Evolutionary conservation across 2,888 invertebrate species (phyloP).

Genomic region (Acrocyrtus sp.): DNA sequence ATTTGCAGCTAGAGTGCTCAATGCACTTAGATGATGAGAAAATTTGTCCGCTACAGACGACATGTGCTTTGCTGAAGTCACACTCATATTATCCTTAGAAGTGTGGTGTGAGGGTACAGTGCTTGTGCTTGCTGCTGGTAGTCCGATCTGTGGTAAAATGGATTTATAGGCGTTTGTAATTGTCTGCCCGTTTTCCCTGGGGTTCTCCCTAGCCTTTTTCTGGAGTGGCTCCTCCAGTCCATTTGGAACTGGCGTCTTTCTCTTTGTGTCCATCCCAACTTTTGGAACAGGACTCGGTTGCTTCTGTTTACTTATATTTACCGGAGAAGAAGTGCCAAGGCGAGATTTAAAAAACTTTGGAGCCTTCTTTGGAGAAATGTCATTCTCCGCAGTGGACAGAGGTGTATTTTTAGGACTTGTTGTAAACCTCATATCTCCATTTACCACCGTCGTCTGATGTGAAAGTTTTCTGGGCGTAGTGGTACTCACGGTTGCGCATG

Average conservation of each 20-base stretch:
- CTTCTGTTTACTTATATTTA: neutral
- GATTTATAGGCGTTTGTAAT: too few species aligned
- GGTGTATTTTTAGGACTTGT: conserved; percentile 43
- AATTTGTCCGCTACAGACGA: conserved; percentile 13
- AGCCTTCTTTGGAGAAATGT: conserved; percentile 48
- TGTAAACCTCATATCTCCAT: conserved; percentile 54
- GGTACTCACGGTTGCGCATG: neutral
- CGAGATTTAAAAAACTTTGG: conserved; percentile 62
- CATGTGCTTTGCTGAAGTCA: too few species aligned
- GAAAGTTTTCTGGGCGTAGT: conserved; percentile 19
- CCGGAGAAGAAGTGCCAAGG: conserved; percentile 15
- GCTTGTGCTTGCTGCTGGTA: too few species aligned
- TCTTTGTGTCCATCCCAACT: neutral
- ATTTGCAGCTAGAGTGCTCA: conserved; percentile 4
- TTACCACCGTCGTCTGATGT: conserved; percentile 46
- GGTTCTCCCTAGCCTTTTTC: neutral
- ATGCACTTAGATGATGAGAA: conserved; percentile 18
- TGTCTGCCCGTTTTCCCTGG: too few species aligned
- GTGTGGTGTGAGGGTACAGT: too few species aligned
- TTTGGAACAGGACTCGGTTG: neutral
- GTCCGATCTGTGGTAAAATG: too few species aligned
- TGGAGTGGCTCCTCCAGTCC: neutral
- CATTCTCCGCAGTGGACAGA: neutral
- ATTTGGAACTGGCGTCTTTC: neutral
- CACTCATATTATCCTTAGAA: too few species aligned